Evolutionary conservation across 2,113 vertebrate species (phyloP).

Genomic region (Australoheros scitulus): DNA sequence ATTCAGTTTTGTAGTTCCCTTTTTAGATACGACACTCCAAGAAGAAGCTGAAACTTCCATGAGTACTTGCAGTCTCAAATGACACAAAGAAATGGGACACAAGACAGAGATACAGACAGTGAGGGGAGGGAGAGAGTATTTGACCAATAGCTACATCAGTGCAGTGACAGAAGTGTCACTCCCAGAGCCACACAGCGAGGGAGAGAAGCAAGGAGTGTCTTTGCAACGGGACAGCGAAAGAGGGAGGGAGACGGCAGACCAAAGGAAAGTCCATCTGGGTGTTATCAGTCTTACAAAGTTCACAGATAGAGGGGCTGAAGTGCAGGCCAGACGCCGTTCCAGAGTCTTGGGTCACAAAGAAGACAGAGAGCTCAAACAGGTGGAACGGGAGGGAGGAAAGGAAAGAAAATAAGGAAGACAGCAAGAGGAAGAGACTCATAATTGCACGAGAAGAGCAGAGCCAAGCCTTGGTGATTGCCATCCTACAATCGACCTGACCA

Average conservation of each 20-base stretch:
- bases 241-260: slow-evolving; percentile 43
- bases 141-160: slow-evolving; percentile 64
- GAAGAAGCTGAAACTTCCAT: slow-evolving; percentile 49
- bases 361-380: slow-evolving; percentile 38
- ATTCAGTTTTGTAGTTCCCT: slow-evolving; percentile 37
- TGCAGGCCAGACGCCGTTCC: slow-evolving; percentile 74
- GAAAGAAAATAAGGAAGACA: background rate
- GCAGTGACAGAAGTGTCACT: slow-evolving; percentile 76
- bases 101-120: slow-evolving; percentile 27
- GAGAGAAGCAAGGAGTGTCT: slow-evolving; percentile 55
- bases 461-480: slow-evolving; percentile 58
- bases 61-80: slow-evolving; percentile 38
- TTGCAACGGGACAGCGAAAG: background rate
- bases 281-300: slow-evolving; percentile 89
- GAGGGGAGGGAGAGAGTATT: slow-evolving; percentile 47
- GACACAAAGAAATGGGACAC: slow-evolving; percentile 18
- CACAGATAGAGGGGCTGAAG: slow-evolving; percentile 85
- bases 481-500: slow-evolving; percentile 67
- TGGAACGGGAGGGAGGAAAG: slow-evolving; percentile 8
- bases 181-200: slow-evolving; percentile 57
- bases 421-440: slow-evolving; percentile 18
- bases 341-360: slow-evolving; percentile 82
- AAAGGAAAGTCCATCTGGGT: slow-evolving; percentile 76
- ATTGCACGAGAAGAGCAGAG: slow-evolving; percentile 33
- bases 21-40: slow-evolving; percentile 42